Evolutionary conservation across 1,140 invertebrate species (phyloP), one percentile per base, ranked within the genome.

Genomic region (Drosophila pruinosa): DNA sequence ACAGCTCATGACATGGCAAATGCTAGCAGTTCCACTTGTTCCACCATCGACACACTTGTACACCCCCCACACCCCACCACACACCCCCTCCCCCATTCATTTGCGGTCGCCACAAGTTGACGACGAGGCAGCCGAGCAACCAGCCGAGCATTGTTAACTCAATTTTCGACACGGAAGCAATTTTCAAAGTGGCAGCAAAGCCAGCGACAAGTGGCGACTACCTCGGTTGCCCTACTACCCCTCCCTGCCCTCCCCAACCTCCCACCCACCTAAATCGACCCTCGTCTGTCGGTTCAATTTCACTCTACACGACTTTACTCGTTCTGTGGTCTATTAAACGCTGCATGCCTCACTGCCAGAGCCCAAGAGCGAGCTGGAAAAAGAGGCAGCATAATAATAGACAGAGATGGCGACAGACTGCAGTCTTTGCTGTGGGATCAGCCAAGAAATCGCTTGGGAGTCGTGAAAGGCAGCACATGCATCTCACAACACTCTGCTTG

Each of bases 101-200:
- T n/a, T n/a, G n/a, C n/a, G n/a, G n/a, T n/a, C n/a, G n/a, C n/a
- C 72, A 57, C 57, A n/a, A n/a, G n/a, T 39, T 28, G 41, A 28
- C 61, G 28, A 28, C 12, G 52, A 24, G 52, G 19, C 53, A 47
- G 17, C 26, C 53, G 47, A 36, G 28, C 62, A 65, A 45, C 15
- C 62, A 28, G 54, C 53, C 79, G 41, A 70, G 76, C 69, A 73
- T 77, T 80, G 73, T 80, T 85, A 85, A 85, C 80, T 85, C 76
- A 80, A 85, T 85, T 85, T n/a, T 85, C 69, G 67, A 85, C 81
- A 85, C 81, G 81, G 81, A 85, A 79, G 76, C 80, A 85, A 78
- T 76, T 80, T 70, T 36, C 72, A 50, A 63, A 52, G 68, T 74
- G 74, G 22, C 41, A 64, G 58, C 57, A 72, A 68, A 68, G 54